Evolutionary conservation across 53 echinoderm and acorn worm genomes (phyloP), one percentile per base, ranked within the genome.

Genomic region (Paelopatides confundens): DNA sequence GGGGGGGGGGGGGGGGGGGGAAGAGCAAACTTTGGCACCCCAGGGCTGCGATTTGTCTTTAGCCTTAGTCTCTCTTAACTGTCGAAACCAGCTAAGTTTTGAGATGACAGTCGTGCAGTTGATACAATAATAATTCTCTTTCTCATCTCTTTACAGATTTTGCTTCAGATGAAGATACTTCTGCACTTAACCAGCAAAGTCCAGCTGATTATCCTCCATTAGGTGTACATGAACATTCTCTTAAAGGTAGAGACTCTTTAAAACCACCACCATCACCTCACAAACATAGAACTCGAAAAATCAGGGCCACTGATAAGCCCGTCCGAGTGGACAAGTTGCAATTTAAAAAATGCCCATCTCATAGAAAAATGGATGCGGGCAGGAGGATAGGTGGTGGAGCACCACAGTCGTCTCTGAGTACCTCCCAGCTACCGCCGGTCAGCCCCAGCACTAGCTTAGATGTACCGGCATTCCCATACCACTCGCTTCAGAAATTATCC

Each of bases 351-450:
- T 71, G 87, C n/a, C 71, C 74, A 38, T 76, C 87, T 35, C 71
- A 87, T 53, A 31, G 87, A 54, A 87, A 74, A 54, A 87, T 87
- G 71, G 87, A 87, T 32, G 46, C 71, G 37, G 71, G 71, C 26
- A 52, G 87, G 54, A 71, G 74, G 62, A 87, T 87, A 74, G 71
- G 35, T 24, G 31, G 74, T 23, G n/a, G 58, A 52, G 77, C 7
- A 35, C 74, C 74, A 27, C 87, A 74, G 62, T 87, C 74, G 18
- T 87, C 87, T 2, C 54, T 32, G 40, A 71, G 71, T 47, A 71
- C 74, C 74, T 71, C 87, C 78, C 87, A 87, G 58, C 34, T 87
- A 62, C 87, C 74, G 21, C 33, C 66, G 0, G 38, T 62, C 35
- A 32, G 15, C 27, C 46, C 74, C 23, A 71, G 58, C 21, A 38